Conservation (phyloP, 2,888 invertebrate species). For the Cantharis rufa region DNA sequence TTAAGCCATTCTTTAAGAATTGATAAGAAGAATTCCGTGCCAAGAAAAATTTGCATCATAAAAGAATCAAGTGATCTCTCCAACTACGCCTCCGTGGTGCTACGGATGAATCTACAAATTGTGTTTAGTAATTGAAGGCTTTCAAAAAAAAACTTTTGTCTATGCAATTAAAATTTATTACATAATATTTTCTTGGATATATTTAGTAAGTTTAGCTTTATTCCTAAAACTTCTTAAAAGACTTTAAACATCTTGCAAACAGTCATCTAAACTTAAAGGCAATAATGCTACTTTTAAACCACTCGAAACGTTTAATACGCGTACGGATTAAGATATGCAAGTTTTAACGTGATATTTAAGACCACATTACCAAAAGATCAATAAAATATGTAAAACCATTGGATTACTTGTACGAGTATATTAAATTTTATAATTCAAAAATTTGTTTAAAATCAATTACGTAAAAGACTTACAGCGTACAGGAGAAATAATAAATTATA, state of each 20-base stretch:
- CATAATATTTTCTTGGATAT: background rate
- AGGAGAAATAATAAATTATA: background rate
- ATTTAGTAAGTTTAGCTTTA: background rate
- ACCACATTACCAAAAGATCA: background rate
- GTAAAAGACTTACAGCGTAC: background rate
- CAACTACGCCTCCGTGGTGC: constrained; percentile 22
- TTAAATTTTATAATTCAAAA: background rate
- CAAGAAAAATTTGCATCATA: constrained; percentile 30
- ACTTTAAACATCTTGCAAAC: background rate
- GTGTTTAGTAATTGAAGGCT: constrained; percentile 1
- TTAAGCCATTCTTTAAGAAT: constrained; percentile 35
- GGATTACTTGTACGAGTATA: background rate
- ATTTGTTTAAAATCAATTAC: background rate
- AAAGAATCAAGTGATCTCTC: constrained; percentile 32
- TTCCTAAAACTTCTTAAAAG: too few relatives aligned
- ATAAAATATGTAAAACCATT: background rate
- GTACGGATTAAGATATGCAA: background rate
- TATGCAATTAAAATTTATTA: background rate
- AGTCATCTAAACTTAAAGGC: background rate
- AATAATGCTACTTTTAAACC: background rate
- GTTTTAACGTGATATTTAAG: background rate
- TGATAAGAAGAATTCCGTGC: constrained; percentile 32
- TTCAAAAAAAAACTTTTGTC: background rate
- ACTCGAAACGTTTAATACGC: background rate
- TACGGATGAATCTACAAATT: constrained; percentile 14